Evolutionary conservation across 2,113 vertebrate genomes (phyloP).

Genomic region (Entomyzon cyanotis): DNA sequence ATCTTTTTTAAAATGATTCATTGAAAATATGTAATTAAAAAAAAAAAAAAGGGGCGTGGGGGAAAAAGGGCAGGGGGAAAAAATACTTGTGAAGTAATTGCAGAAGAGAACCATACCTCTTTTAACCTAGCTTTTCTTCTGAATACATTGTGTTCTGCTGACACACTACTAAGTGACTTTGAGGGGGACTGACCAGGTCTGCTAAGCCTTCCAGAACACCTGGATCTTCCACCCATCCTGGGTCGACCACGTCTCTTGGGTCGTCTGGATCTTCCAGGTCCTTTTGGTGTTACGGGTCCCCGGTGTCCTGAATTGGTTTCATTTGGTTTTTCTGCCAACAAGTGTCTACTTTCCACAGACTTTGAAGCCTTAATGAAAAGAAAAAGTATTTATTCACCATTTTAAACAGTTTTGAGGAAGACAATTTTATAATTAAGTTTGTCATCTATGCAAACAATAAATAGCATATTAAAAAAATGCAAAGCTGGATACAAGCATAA

Average conservation of each 20-base stretch:
- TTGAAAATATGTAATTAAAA: neutral
- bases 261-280: slow-evolving; percentile 69
- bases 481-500: neutral
- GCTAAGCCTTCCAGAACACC: slow-evolving; percentile 63
- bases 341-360: slow-evolving; percentile 1
- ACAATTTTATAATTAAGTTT: neutral
- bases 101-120: slow-evolving; percentile 77
- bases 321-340: slow-evolving; percentile 16
- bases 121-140: slow-evolving; percentile 79
- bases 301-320: neutral
- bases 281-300: slow-evolving; percentile 55
- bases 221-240: slow-evolving; percentile 37
- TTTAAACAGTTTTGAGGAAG: neutral
- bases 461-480: neutral
- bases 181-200: slow-evolving; percentile 67
- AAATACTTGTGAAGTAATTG: neutral
- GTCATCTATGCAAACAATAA: neutral
- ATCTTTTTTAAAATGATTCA: neutral
- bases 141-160: slow-evolving; percentile 69
- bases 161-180: slow-evolving; percentile 50
- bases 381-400: neutral
- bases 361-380: slow-evolving; percentile 33
- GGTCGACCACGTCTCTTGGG: slow-evolving; percentile 61
- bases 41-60: accelerated
- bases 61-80: neutral